Percentiles rank a stretch among this genome's conserved stretches.
phyloP scores from a whole-genome alignment of 2,797 vertebrate species.

The Muraenolepis orangiensis region DNA sequence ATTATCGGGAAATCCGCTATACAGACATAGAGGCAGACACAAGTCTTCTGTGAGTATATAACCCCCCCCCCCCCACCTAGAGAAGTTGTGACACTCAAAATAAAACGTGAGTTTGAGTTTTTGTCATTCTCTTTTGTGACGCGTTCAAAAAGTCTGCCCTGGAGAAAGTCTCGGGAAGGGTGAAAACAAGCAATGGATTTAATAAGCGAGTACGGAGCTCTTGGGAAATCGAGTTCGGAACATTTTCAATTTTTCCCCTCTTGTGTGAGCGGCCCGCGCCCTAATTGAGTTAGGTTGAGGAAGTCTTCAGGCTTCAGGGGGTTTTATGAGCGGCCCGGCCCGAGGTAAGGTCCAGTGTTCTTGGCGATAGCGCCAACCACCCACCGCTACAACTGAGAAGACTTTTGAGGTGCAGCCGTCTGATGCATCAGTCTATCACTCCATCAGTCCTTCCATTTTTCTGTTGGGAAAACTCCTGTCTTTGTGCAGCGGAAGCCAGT shows the following conservation, averaged over 20 bases:
- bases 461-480: conserved; percentile 49
- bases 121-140: conserved; percentile 54
- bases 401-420: conserved; percentile 69
- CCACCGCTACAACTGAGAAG: conserved; percentile 64
- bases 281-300: conserved; percentile 74
- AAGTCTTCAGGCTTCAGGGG: conserved; percentile 73
- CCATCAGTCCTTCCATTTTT: background rate
- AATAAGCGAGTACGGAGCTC: conserved; percentile 59
- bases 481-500: conserved; percentile 27
- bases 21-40: conserved; percentile 40
- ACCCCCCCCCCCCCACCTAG: too few species aligned
- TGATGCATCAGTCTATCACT: conserved; percentile 55
- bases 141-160: conserved; percentile 48
- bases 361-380: background rate
- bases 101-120: conserved; percentile 39
- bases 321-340: conserved; percentile 67
- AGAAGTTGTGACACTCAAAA: too few species aligned
- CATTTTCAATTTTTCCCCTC: conserved; percentile 68
- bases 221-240: conserved; percentile 60
- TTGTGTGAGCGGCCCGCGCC: conserved; percentile 41
- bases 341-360: conserved; percentile 35
- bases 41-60: conserved; percentile 34
- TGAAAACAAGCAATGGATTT: conserved; percentile 61
- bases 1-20: conserved; percentile 55
- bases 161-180: conserved; percentile 41